A percentile compares a stretch with the other conserved stretches of the same genome.
These are phyloP conservation scores for Sphenodon punctatus DNA, from an alignment of 2,797 vertebrate species.

Conservation along the genomic window DNA sequence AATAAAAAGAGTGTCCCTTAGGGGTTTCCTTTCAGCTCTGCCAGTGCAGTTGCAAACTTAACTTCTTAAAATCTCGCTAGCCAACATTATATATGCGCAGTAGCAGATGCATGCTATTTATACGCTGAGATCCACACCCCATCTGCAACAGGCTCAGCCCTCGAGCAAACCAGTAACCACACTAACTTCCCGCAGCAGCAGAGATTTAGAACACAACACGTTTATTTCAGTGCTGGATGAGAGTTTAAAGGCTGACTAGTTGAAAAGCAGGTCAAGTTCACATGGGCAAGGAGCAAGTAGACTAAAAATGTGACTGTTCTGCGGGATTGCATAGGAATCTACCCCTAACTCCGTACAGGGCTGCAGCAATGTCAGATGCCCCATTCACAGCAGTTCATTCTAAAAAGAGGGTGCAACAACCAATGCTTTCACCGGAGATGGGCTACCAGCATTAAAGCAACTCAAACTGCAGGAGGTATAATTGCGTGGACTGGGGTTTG, in stretches of 20 bases:
- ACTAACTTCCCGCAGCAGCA: not conserved
- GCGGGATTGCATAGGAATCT: not conserved
- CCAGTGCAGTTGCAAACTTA: no score
- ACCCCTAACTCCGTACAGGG: not conserved
- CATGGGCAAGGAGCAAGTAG: not conserved
- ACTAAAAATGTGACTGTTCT: not conserved
- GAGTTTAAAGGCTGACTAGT: not conserved
- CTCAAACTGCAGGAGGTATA: no score
- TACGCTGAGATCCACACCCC: slow-evolving; percentile 12
- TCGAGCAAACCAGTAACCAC: not conserved
- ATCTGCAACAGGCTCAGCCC: not conserved
- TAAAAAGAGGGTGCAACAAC: no score
- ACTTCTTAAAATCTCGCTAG: no score
- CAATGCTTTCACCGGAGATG: no score
- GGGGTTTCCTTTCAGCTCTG: no score
- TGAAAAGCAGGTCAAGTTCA: not conserved
- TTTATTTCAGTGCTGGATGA: not conserved
- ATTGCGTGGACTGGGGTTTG: no score
- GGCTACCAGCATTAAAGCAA: no score
- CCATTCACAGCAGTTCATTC: no score
- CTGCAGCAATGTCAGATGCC: no score
- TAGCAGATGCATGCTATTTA: not conserved
- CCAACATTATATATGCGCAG: not conserved
- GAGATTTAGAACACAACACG: not conserved
- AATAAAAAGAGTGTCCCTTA: no score